These are phyloP conservation scores for Gorsachius magnificus DNA, from an alignment of 2,797 vertebrate genomes.

Conservation along the genomic window DNA sequence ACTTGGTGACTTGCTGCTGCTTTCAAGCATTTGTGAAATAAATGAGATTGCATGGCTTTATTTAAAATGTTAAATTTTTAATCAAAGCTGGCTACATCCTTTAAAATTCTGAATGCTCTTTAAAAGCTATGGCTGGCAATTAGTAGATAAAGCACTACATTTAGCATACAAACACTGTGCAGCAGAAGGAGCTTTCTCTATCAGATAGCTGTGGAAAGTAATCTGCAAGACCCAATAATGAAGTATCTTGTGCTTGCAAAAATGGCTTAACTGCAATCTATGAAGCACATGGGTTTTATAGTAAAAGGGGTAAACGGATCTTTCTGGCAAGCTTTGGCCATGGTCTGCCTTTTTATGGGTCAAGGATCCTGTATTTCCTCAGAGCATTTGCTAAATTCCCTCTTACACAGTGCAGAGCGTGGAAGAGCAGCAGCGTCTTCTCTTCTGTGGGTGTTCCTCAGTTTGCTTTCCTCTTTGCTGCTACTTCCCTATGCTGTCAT, in stretches of 20 bases:
- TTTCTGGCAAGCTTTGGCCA: background rate
- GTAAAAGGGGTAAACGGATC: background rate
- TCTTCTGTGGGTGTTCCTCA: background rate
- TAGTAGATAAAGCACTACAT: constrained; percentile 22
- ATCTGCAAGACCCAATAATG: background rate
- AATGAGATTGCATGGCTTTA: background rate
- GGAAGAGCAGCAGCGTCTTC: background rate
- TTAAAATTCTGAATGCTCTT: background rate
- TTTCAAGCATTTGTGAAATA: constrained; percentile 20
- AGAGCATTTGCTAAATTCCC: background rate
- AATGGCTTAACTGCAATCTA: background rate
- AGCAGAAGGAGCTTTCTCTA: background rate
- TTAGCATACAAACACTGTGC: background rate
- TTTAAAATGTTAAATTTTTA: constrained; percentile 44
- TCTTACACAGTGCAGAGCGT: background rate
- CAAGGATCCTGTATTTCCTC: background rate
- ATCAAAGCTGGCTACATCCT: constrained; percentile 23
- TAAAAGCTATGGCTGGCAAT: constrained; percentile 35
- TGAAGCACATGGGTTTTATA: background rate
- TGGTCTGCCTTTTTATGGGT: background rate
- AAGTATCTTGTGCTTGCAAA: background rate
- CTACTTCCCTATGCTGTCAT: background rate
- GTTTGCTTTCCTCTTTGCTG: background rate
- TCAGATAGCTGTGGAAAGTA: background rate
- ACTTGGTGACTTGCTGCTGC: background rate